These are phyloP conservation scores for Lutjanus campechanus DNA, from an alignment of 2,797 vertebrate species.

Conservation along the genomic window DNA sequence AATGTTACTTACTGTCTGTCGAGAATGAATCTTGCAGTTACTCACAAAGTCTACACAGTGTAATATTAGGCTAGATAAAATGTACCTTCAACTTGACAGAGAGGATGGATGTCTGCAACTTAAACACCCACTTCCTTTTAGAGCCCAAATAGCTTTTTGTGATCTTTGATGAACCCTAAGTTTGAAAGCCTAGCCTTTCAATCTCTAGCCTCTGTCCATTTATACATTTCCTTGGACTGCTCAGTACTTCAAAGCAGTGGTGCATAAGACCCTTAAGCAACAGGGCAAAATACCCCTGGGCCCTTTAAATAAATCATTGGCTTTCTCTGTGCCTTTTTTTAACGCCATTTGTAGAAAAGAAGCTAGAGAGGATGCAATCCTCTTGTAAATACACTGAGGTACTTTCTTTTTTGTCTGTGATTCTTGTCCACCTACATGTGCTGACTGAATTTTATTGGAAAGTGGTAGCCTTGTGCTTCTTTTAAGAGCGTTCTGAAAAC, in stretches of 20 bases:
- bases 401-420: conserved; percentile 53
- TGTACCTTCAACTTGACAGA: conserved; percentile 46
- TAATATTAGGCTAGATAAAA: conserved; percentile 21
- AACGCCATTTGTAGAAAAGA: conserved; percentile 70
- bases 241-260: conserved; percentile 77
- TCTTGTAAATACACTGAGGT: conserved; percentile 66
- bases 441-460: conserved; percentile 57
- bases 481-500: conserved; percentile 62
- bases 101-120: conserved; percentile 24
- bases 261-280: conserved; percentile 78
- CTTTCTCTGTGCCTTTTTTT: conserved; percentile 67
- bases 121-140: conserved; percentile 59
- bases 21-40: neutral
- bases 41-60: conserved; percentile 12
- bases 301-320: conserved; percentile 82
- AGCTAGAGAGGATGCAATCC: conserved; percentile 50
- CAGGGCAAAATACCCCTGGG: conserved; percentile 76
- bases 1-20: neutral
- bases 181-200: conserved; percentile 76
- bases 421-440: conserved; percentile 39
- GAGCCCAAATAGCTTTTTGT: conserved; percentile 63
- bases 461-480: conserved; percentile 43
- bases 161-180: conserved; percentile 70
- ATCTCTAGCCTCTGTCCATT: conserved; percentile 70
- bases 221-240: conserved; percentile 71